Base-by-base conservation (phyloP, 2,888 invertebrate species). In the Artemia sp. region DNA sequence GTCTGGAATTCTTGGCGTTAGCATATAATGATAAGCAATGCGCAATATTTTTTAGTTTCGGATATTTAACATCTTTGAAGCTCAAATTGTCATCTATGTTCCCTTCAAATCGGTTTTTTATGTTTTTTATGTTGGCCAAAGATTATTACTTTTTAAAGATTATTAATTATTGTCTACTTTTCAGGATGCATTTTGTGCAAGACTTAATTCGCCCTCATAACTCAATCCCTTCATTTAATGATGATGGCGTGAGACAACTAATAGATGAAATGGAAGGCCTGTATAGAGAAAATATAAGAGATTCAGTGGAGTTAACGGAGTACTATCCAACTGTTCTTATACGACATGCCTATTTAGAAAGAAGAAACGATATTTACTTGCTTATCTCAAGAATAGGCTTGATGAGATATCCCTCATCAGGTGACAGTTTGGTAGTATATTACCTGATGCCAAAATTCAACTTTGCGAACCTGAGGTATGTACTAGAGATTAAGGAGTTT, bases 351-450 rank as follows among this genome's bases (percentile, higher is more conserved):
- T 58, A 58, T 58, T 58, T 58, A 19, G 58, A 58, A 19, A n/a
- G 58, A 58, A n/a, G 58, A 9, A 58, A 58, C 58, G 58, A n/a
- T 58, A 58, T 58, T 19, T 58, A 19, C 19, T 58, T n/a, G 8
- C 58, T 9, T 58, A 58, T 58, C 19, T 58, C 14, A 58, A 58
- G 58, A 58, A 80, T 72, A 74, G 83, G 67, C 74, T 81, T 72
- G 75, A 78, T 68, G 75, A 78, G 70, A 77, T 83, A 10, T 74
- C 78, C 53, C 75, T 78, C 68, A 77, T 81, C 76, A 76, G 83
- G 68, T 83, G 82, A 82, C 78, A 81, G 72, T 79, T 80, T 75
- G 82, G 82, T 10, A 80, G 81, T 74, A 79, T 81, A 68, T 73
- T 82, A 66, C 81, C 82, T 6, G 71, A 80, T 70, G 75, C 82